phyloP scores from a whole-genome alignment of 1,140 invertebrate species.

The Pseudomyrmex concolor region DNA sequence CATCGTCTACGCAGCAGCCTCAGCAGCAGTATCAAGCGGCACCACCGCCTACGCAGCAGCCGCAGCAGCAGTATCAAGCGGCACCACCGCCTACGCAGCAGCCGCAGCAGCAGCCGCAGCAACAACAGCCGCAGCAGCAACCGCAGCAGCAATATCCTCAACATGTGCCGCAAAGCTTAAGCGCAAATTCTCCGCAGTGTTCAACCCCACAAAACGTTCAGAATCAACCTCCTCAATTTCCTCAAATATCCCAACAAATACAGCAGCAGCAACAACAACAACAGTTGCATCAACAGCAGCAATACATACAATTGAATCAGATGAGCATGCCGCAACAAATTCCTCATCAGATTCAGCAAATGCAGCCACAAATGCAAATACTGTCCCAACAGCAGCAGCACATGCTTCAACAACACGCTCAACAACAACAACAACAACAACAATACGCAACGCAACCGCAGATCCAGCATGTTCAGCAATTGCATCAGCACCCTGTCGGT shows the following conservation, averaged over 20 bases:
- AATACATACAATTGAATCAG: constrained; percentile 81
- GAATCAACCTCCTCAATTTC: constrained; percentile 84
- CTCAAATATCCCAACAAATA: constrained; percentile 84
- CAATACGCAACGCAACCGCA: constrained; percentile 66
- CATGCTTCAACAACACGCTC: constrained; percentile 69
- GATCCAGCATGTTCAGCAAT: constrained; percentile 77
- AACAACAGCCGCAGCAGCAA: constrained; percentile 82
- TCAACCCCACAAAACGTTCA: constrained; percentile 86
- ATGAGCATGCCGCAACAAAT: constrained; percentile 85
- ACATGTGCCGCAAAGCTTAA: constrained; percentile 77
- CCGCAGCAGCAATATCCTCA: constrained; percentile 83
- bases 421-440: constrained; percentile 63
- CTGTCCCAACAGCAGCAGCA: constrained; percentile 79
- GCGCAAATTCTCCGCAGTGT: constrained; percentile 86
- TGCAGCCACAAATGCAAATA: constrained; percentile 76
- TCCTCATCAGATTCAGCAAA: constrained; percentile 81
- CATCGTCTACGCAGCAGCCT: constrained; percentile 39
- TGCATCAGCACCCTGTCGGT: constrained; percentile 76
- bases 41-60: too few relatives aligned
- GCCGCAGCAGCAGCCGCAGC: constrained; percentile 56
- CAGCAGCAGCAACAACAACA: constrained; percentile 82
- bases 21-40: constrained; percentile 80
- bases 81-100: constrained; percentile 62
- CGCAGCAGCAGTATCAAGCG: constrained; percentile 80
- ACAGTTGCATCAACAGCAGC: constrained; percentile 65